Evolutionary conservation across 2,888 invertebrate genomes (phyloP), one percentile per base, ranked within the genome.

Genomic region (Eupelmus urozonus): DNA sequence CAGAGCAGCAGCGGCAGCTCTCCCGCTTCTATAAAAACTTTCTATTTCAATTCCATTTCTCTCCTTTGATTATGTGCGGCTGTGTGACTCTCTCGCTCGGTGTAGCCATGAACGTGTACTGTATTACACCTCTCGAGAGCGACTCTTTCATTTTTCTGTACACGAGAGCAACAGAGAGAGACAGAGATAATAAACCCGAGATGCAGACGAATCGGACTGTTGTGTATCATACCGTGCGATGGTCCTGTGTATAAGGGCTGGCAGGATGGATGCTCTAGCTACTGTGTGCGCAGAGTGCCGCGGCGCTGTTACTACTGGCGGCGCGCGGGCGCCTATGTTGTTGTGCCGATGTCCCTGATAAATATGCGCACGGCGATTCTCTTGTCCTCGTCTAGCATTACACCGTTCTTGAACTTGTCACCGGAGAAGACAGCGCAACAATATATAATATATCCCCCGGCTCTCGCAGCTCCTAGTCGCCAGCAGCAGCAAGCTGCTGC

Each of bases 11-110:
- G n/a, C n/a, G n/a, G n/a, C n/a, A n/a, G n/a, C n/a, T n/a, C n/a
- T n/a, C n/a, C n/a, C n/a, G n/a, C n/a, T n/a, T n/a, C n/a, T n/a
- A n/a, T 34, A 9, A 42, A 23, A 49, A 60, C 67, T 75, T 75
- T 75, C 67, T 53, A 75, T 67, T 75, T 75, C 75, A 60, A 67
- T 67, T 59, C 34, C 74, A 74, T 66, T 51, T 75, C n/a, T n/a
- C n/a, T n/a, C 51, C 51, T 55, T 66, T 18, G 57, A 55, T 45
- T 55, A 13, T 53, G 51, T n/a, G n/a, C n/a, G n/a, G n/a, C n/a
- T n/a, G n/a, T n/a, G n/a, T n/a, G n/a, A n/a, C n/a, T n/a, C n/a
- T n/a, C 34, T 57, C 57, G 13, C 42, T 53, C 42, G 40, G 55
- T 55, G 55, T 55, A 55, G 55, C 40, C 3, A 40, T 9, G 62